phyloP scores from a whole-genome alignment of 2,113 vertebrate genomes.

The Colius striatus region DNA sequence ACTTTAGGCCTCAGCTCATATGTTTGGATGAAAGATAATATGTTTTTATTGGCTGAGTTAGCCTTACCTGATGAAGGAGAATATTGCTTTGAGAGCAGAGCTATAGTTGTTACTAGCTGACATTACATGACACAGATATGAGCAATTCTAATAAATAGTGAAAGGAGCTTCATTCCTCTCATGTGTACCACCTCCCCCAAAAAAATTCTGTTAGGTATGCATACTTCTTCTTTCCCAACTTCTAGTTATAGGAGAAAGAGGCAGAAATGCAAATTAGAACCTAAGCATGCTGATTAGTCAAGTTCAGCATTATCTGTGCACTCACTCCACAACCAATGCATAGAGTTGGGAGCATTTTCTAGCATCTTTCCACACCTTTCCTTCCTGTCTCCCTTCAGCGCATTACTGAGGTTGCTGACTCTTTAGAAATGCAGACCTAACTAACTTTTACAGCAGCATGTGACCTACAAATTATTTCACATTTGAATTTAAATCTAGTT shows the following conservation, averaged over 20 bases:
- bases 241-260: not conserved
- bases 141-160: not conserved
- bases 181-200: fast-evolving
- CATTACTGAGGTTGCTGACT: not conserved
- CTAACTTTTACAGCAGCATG: not conserved
- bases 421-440: not conserved
- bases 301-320: not conserved
- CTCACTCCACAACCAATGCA: not conserved
- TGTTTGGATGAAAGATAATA: not conserved
- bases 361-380: not conserved
- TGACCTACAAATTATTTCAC: not conserved
- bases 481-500: not conserved
- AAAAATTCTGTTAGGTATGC: not conserved
- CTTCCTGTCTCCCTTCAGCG: not conserved
- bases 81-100: not conserved
- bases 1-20: not conserved
- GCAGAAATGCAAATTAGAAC: not conserved
- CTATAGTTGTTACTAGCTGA: not conserved
- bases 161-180: not conserved
- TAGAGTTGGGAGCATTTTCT: not conserved
- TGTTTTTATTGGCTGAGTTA: not conserved
- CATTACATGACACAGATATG: not conserved
- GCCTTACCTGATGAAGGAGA: not conserved
- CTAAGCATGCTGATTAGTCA: not conserved
- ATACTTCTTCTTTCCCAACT: not conserved